A percentile compares a stretch with the other conserved stretches of the same genome.
Evolutionary conservation across 2,797 vertebrate genomes (phyloP).

Genomic region (Hapalemur alaotrensis): DNA sequence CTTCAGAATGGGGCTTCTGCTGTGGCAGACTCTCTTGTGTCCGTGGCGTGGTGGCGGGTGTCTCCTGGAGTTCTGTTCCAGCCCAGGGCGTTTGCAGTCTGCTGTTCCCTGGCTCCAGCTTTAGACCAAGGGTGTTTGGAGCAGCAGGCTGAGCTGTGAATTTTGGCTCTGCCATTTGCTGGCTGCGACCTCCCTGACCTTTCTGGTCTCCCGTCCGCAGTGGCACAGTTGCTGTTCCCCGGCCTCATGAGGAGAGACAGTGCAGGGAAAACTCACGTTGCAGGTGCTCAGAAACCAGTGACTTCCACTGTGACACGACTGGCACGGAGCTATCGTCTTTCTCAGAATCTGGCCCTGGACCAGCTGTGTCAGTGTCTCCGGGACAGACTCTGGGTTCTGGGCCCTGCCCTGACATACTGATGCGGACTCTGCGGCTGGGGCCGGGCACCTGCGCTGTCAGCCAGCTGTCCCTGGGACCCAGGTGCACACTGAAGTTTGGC

Average conservation of each 20-base stretch:
- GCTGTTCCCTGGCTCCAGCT: neutral
- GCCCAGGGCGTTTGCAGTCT: fast-evolving
- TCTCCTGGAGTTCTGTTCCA: neutral
- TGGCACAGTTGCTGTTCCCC: neutral
- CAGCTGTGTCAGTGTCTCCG: neutral
- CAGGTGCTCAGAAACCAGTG: neutral
- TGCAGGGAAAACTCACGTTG: fast-evolving
- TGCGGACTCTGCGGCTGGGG: too few species aligned
- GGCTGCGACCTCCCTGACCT: neutral
- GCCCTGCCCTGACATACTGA: neutral
- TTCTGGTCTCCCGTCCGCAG: neutral
- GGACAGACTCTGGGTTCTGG: neutral
- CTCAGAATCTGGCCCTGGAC: neutral
- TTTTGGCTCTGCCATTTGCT: neutral
- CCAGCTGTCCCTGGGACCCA: fast-evolving
- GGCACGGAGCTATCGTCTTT: neutral
- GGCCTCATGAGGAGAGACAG: neutral
- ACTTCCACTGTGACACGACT: fast-evolving
- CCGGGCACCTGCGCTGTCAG: neutral
- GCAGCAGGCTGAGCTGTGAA: neutral
- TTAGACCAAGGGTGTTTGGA: neutral
- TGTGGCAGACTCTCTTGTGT: neutral
- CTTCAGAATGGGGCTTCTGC: neutral
- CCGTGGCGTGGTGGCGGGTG: neutral
- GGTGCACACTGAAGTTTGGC: too few species aligned